These are phyloP conservation scores for Apaloderma vittatum DNA, from an alignment of 2,113 vertebrate genomes.

Conservation along the genomic window DNA sequence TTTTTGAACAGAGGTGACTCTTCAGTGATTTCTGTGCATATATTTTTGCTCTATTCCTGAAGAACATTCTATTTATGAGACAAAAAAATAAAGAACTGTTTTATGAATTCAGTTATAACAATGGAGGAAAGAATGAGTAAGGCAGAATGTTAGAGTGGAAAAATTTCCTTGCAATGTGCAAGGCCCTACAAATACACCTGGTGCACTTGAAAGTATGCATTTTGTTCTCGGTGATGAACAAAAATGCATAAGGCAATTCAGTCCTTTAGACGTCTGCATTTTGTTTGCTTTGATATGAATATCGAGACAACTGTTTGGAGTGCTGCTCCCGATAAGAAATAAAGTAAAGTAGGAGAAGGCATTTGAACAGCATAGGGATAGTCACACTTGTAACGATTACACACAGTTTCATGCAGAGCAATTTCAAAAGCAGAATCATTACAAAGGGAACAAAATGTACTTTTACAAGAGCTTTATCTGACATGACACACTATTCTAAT, in stretches of 20 bases:
- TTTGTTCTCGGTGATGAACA: constrained; percentile 74
- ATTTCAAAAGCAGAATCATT: constrained; percentile 72
- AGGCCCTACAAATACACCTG: constrained; percentile 58
- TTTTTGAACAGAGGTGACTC: neutral
- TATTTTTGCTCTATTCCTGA: constrained; percentile 55
- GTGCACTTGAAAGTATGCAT: constrained; percentile 50
- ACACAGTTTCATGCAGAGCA: constrained; percentile 69
- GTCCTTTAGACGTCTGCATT: constrained; percentile 74
- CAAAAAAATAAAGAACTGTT: constrained; percentile 67
- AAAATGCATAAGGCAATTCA: constrained; percentile 76
- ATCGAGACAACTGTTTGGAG: constrained; percentile 80
- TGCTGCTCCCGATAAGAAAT: constrained; percentile 77
- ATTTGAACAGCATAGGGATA: constrained; percentile 75
- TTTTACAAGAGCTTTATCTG: constrained; percentile 58
- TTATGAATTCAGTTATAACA: constrained; percentile 68
- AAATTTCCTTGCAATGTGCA: constrained; percentile 62
- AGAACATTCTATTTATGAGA: constrained; percentile 37
- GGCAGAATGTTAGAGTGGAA: constrained; percentile 52
- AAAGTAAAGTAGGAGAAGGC: constrained; percentile 68
- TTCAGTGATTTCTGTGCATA: neutral
- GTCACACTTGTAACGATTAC: constrained; percentile 78
- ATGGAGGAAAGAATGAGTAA: constrained; percentile 74
- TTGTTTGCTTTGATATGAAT: constrained; percentile 82
- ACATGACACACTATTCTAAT: neutral
- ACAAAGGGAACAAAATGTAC: constrained; percentile 62